Base-by-base conservation (phyloP, 2,113 vertebrate species). In the Pangasianodon hypophthalmus region DNA sequence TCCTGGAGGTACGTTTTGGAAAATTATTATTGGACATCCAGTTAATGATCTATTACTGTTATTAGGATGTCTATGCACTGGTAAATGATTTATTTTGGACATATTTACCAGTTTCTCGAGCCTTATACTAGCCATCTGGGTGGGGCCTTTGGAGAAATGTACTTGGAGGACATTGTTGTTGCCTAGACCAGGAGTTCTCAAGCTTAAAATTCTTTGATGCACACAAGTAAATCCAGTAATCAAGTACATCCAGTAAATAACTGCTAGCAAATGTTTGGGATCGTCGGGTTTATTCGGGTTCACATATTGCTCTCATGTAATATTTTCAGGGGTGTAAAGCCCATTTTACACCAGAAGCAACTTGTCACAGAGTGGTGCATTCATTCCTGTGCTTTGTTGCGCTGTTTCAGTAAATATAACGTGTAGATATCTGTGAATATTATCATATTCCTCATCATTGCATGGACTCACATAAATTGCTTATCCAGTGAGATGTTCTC, bases 1-100 rank as follows among this genome's bases (percentile, higher is more conserved):
- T 67, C 97, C 97, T 3, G 97, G 97, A 94, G 97, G 97, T 97
- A 89, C 93, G 87, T 93, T 21, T 26, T 26, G 16, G 37, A 73
- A 64, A 48, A 29, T 48, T 48, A 26, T 8, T 46, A 14, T 18
- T 18, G 67, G 1, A 18, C 14, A 18, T 73, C 2, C 8, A 77
- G 21, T 8, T 24, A 75, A 75, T 10, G 18, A 41, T 75, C 18
- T 75, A 10, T 75, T 44, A 44, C 37, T 44, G 7, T 44, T 75
- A 41, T 9, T 0, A 6, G 19, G 73, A 46, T 44, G 46, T 13
- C 21, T 10, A 10, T 75, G 71, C 73, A 46, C 8, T 46, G 16
- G 21, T 24, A 46, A 46, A 21, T 46, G 19, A 77, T 44, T 21
- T 21, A 44, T 19, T 16, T 10, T 64, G 64, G 29, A 32, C 11